Evolutionary conservation across 2,797 vertebrate genomes (phyloP).

Genomic region (Gephyroberyx darwinii): DNA sequence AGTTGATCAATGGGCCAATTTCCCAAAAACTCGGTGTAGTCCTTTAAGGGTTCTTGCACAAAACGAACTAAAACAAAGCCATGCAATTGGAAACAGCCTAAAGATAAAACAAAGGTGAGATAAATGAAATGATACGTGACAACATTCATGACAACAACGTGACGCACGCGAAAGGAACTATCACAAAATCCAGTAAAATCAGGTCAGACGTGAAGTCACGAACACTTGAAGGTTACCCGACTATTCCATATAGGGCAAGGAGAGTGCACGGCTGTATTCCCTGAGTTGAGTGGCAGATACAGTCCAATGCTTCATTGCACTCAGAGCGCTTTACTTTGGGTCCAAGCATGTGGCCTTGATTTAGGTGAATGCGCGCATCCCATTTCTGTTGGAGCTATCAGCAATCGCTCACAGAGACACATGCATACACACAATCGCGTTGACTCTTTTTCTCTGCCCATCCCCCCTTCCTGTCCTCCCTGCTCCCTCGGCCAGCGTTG

Average conservation of each 20-base stretch:
- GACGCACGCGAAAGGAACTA: slow-evolving; percentile 5
- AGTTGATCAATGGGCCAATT: no score
- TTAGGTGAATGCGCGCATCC: slow-evolving; percentile 77
- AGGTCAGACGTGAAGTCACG: slow-evolving; percentile 46
- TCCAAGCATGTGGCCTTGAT: slow-evolving; percentile 78
- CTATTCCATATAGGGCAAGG: slow-evolving; percentile 60
- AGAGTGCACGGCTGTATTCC: slow-evolving; percentile 57
- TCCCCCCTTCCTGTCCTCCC: slow-evolving; percentile 31
- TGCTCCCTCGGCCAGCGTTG: slow-evolving; percentile 40
- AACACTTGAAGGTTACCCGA: slow-evolving; percentile 68
- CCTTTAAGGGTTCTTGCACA: background rate
- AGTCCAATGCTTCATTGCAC: slow-evolving; percentile 62
- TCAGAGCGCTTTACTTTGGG: slow-evolving; percentile 60
- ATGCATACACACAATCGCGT: slow-evolving; percentile 45
- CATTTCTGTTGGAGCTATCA: slow-evolving; percentile 76
- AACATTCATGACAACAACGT: background rate
- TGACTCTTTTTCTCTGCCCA: slow-evolving; percentile 29
- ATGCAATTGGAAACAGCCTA: background rate
- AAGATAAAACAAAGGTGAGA: background rate
- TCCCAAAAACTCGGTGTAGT: no score
- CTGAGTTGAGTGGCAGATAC: slow-evolving; percentile 71
- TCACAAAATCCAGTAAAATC: slow-evolving; percentile 27
- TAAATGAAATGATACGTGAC: background rate
- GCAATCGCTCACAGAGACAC: slow-evolving; percentile 68
- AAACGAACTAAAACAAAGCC: background rate